A percentile compares a stretch with the other conserved stretches of the same genome.
Conservation (phyloP, 2,888 invertebrate genomes). For the Volucella zonaria region DNA sequence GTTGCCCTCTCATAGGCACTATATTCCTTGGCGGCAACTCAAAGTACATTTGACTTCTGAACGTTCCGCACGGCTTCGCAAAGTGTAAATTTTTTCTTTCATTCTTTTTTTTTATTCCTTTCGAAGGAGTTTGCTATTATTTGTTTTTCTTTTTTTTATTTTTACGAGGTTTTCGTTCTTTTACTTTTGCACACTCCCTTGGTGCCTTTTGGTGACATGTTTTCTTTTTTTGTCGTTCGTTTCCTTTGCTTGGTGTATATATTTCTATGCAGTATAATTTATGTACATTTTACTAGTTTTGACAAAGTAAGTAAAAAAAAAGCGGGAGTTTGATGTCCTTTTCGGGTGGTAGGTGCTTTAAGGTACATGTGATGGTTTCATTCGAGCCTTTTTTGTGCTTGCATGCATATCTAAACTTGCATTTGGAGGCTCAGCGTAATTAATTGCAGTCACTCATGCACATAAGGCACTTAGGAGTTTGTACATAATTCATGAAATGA, state of each 20-base stretch:
- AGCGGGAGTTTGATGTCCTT: constrained; percentile 44
- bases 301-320: constrained; percentile 41
- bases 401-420: no score
- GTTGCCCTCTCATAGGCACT: constrained; percentile 42
- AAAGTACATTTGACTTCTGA: constrained; percentile 66
- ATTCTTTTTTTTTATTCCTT: constrained; percentile 16
- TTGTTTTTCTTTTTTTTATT: no score
- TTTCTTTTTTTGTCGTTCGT: constrained; percentile 51
- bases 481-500: no score
- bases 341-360: constrained; percentile 2
- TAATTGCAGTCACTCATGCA: no score
- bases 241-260: constrained; percentile 30
- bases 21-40: constrained; percentile 27
- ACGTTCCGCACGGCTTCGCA: constrained; percentile 52
- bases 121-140: no score
- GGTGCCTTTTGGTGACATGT: constrained; percentile 56
- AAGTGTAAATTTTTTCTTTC: constrained; percentile 45
- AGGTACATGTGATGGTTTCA: not conserved
- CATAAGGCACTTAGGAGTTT: no score
- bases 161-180: no score
- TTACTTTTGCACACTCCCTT: not conserved
- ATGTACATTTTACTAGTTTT: constrained; percentile 70
- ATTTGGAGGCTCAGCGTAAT: no score
- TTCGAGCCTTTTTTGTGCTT: no score
- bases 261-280: constrained; percentile 67